Conservation (phyloP, 2,888 invertebrate genomes). For the Netelia melanura region DNA sequence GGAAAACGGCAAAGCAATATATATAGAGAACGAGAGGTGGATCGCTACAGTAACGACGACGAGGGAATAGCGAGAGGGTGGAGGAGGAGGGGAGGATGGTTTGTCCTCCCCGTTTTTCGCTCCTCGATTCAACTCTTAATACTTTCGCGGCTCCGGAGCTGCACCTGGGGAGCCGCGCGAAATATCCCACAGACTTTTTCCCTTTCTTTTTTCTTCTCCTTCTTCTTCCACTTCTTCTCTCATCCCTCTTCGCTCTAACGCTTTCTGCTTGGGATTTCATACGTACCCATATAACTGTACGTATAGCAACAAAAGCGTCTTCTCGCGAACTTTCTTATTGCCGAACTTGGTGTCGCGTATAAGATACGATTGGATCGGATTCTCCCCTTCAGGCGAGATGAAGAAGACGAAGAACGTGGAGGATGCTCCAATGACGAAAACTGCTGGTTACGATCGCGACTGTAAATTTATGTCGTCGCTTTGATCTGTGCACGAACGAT, state of each 20-base stretch:
- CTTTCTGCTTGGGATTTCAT: conserved; percentile 43
- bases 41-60: conserved; percentile 52
- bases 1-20: conserved; percentile 56
- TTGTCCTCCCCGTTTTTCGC: conserved; percentile 60
- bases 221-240: conserved; percentile 47
- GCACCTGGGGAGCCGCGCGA: conserved; percentile 71
- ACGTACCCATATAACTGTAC: conserved; percentile 16
- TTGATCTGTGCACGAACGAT: not conserved
- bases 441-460: conserved; percentile 20
- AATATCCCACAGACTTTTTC: conserved; percentile 52
- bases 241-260: conserved; percentile 50
- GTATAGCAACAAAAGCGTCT: conserved; percentile 27
- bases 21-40: conserved; percentile 31
- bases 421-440: conserved; percentile 35
- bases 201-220: conserved; percentile 24
- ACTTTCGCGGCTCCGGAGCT: conserved; percentile 73
- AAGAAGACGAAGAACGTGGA: conserved; percentile 29
- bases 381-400: conserved; percentile 34
- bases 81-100: conserved; percentile 52
- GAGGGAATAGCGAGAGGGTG: conserved; percentile 19
- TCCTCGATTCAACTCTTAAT: conserved; percentile 81
- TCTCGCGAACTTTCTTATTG: conserved; percentile 81
- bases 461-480: conserved; percentile 35
- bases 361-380: conserved; percentile 69
- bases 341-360: conserved; percentile 80